A percentile compares a stretch with the other conserved stretches of the same genome.
Conservation (phyloP, 2,888 invertebrate species). For the Maniola hyperantus region DNA sequence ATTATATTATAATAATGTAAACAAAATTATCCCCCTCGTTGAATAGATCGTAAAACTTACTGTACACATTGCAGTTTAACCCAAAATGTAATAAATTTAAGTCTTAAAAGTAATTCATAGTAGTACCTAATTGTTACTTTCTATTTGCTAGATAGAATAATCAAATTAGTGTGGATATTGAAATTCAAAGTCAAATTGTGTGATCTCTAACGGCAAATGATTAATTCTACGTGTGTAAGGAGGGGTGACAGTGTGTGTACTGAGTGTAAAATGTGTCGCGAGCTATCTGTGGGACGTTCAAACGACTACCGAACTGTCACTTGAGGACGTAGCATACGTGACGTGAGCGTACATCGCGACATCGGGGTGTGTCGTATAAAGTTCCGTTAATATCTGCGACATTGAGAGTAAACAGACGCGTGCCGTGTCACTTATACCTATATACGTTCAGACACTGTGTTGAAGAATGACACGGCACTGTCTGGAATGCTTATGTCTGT, state of each 20-base stretch:
- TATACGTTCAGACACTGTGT: too few species aligned
- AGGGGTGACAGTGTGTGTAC: constrained; percentile 13
- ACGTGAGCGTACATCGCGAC: neutral
- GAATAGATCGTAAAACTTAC: constrained; percentile 68
- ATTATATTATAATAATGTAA: constrained; percentile 65
- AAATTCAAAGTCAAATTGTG: constrained; percentile 65
- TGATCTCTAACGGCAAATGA: constrained; percentile 60
- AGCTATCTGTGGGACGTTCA: neutral
- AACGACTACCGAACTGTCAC: neutral
- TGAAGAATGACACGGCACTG: too few species aligned
- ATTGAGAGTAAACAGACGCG: too few species aligned
- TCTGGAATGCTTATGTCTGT: too few species aligned
- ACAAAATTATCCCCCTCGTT: constrained; percentile 73
- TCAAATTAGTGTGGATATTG: constrained; percentile 79
- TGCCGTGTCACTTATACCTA: too few species aligned
- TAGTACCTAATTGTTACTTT: constrained; percentile 81
- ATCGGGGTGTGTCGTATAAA: neutral
- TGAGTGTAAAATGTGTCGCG: constrained; percentile 12
- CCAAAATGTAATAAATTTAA: constrained; percentile 66
- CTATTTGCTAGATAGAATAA: constrained; percentile 82
- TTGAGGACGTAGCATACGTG: neutral
- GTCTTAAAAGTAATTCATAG: constrained; percentile 68
- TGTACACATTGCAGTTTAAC: constrained; percentile 73
- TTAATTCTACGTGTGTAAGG: constrained; percentile 44
- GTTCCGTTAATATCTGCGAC: neutral